Conservation (phyloP, 2,797 vertebrate genomes). For the Moxostoma hubbsi region DNA sequence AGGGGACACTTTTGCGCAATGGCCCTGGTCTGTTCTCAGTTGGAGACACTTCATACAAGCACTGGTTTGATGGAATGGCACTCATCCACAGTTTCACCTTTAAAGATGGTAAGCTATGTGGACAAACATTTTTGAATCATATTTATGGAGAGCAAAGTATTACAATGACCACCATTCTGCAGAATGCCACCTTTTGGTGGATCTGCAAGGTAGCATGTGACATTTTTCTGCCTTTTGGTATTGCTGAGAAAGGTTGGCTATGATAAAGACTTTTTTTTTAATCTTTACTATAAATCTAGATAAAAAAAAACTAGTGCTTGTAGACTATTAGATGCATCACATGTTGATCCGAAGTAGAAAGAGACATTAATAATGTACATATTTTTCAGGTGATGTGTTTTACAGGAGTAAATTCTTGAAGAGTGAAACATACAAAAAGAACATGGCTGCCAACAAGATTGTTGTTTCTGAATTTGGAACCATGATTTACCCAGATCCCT, state of each 20-base stretch:
- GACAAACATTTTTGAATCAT: neutral
- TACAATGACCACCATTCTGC: neutral
- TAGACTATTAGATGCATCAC: neutral
- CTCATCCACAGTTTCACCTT: slow-evolving; percentile 89
- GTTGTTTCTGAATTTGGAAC: slow-evolving; percentile 95
- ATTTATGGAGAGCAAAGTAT: neutral
- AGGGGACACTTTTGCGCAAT: slow-evolving; percentile 89
- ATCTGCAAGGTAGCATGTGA: neutral
- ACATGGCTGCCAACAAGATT: slow-evolving; percentile 85
- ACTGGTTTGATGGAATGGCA: slow-evolving; percentile 96
- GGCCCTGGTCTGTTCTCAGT: slow-evolving; percentile 91
- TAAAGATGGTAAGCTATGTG: slow-evolving; percentile 80
- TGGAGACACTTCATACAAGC: slow-evolving; percentile 87
- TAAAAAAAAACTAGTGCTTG: neutral
- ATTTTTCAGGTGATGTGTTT: slow-evolving; percentile 83
- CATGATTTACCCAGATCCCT: slow-evolving; percentile 93
- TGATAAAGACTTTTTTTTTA: no score
- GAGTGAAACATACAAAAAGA: slow-evolving; percentile 87
- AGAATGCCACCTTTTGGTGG: neutral
- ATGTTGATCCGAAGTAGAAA: no score
- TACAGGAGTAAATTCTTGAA: slow-evolving; percentile 91
- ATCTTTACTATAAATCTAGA: neutral
- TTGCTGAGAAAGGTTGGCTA: no score
- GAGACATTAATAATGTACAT: neutral
- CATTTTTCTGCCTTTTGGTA: neutral